Conservation (phyloP, 2,888 invertebrate genomes). For the Hemaris fuciformis region DNA sequence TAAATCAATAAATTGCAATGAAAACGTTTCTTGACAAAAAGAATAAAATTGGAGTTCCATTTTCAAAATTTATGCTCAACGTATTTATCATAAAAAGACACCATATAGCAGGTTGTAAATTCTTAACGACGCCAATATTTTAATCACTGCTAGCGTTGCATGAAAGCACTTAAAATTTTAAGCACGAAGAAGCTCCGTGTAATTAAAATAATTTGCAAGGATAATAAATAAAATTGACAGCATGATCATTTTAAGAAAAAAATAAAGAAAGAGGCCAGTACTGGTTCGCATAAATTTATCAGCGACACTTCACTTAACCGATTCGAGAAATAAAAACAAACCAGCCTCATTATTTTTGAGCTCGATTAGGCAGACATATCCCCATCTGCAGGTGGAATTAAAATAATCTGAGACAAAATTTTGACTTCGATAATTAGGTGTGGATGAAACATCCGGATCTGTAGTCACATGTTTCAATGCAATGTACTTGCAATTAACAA, state of each 20-base stretch:
- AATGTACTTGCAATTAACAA: background rate
- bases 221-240: slow-evolving; percentile 5
- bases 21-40: background rate
- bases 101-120: background rate
- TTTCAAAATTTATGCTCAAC: background rate
- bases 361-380: slow-evolving; percentile 27
- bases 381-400: slow-evolving; percentile 22
- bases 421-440: slow-evolving; percentile 42
- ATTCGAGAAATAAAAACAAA: slow-evolving; percentile 16
- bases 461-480: slow-evolving; percentile 13
- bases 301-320: slow-evolving; percentile 4
- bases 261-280: background rate
- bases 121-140: slow-evolving; percentile 2
- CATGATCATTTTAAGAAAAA: slow-evolving; percentile 6
- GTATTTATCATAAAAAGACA: background rate
- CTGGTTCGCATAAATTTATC: background rate
- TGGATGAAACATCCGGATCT: slow-evolving; percentile 29
- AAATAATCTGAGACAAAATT: slow-evolving; percentile 39
- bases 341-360: slow-evolving; percentile 29
- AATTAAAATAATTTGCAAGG: slow-evolving; percentile 5
- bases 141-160: background rate
- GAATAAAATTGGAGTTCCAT: background rate
- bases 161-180: background rate
- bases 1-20: too few relatives aligned
- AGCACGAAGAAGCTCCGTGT: slow-evolving; percentile 1